Evolutionary conservation across 2,888 invertebrate genomes (phyloP).

Genomic region (Synanthedon vespiformis): DNA sequence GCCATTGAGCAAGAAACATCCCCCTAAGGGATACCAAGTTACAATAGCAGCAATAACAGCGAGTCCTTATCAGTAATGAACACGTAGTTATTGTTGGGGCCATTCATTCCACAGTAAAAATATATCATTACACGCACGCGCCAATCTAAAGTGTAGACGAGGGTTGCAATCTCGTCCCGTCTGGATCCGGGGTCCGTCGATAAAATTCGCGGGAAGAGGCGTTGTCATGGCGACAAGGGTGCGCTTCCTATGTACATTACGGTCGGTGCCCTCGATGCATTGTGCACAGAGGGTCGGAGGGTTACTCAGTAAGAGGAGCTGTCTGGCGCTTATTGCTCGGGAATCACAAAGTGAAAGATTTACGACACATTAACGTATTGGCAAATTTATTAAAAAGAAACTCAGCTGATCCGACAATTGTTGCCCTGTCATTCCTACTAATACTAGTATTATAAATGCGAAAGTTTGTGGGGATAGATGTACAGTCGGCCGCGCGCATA

Average conservation of each 20-base stretch:
- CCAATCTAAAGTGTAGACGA: conserved; percentile 7
- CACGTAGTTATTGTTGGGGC: conserved; percentile 37
- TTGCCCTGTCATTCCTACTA: too few relatives aligned
- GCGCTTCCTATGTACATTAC: conserved; percentile 33
- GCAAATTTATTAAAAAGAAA: too few relatives aligned
- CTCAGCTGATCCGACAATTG: too few relatives aligned
- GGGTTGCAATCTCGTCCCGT: conserved; percentile 25
- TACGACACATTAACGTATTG: too few relatives aligned
- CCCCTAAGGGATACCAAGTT: conserved; percentile 21
- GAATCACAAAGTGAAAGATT: neutral
- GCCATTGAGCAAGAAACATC: conserved; percentile 19
- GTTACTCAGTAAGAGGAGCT: conserved; percentile 33
- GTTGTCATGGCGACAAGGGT: conserved; percentile 61
- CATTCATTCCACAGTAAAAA: conserved; percentile 46
- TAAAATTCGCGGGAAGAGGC: conserved; percentile 52
- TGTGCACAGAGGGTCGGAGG: conserved; percentile 48
- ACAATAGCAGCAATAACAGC: conserved; percentile 33
- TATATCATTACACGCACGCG: conserved; percentile 46
- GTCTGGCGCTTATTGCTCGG: conserved; percentile 30
- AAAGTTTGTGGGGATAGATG: too few relatives aligned
- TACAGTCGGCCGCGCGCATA: too few relatives aligned
- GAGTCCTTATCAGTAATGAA: conserved; percentile 52
- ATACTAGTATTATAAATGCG: too few relatives aligned
- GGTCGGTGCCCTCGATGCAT: conserved; percentile 49
- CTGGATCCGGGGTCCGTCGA: conserved; percentile 52